Percentiles rank a stretch among this genome's conserved stretches.
Conservation (phyloP, 2,888 invertebrate species). For the Ptycholaimellus sp. region DNA sequence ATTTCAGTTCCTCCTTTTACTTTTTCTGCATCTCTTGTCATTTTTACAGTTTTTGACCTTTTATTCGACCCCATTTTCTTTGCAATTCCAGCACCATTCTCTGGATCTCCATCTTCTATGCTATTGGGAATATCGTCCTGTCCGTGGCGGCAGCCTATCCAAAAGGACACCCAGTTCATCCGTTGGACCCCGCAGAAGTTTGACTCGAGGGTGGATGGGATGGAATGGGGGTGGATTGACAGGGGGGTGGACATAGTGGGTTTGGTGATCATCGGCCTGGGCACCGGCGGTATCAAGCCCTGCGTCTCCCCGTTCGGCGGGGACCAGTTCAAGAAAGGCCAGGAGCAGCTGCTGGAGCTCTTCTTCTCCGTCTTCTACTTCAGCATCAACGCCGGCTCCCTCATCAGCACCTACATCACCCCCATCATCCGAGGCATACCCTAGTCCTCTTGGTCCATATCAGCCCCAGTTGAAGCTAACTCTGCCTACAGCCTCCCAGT, state of each 20-base stretch:
- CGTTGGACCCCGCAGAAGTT: constrained; percentile 10
- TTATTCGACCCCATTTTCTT: too few relatives aligned
- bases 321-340: constrained; percentile 30
- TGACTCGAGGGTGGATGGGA: too few relatives aligned
- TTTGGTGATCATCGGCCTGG: constrained; percentile 29
- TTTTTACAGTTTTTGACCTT: too few relatives aligned
- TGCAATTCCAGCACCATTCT: constrained; percentile 46
- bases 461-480: constrained; percentile 2
- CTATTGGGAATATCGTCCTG: constrained; percentile 51
- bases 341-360: constrained; percentile 46
- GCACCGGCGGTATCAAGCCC: constrained; percentile 34
- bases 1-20: constrained; percentile 40
- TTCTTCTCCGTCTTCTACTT: constrained; percentile 89
- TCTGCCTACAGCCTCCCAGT: constrained; percentile 13
- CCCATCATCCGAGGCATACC: constrained; percentile 47
- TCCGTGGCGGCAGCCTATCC: constrained; percentile 34
- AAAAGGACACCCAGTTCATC: constrained; percentile 14
- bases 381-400: constrained; percentile 62
- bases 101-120: constrained; percentile 67
- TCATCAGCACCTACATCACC: constrained; percentile 63
- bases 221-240: too few relatives aligned
- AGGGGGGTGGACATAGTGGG: constrained; percentile 21
- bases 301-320: constrained; percentile 33
- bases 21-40: too few relatives aligned
- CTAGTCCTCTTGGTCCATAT: not conserved